These are phyloP conservation scores for Tapera naevia DNA, from an alignment of 2,797 vertebrate species.

Conservation along the genomic window DNA sequence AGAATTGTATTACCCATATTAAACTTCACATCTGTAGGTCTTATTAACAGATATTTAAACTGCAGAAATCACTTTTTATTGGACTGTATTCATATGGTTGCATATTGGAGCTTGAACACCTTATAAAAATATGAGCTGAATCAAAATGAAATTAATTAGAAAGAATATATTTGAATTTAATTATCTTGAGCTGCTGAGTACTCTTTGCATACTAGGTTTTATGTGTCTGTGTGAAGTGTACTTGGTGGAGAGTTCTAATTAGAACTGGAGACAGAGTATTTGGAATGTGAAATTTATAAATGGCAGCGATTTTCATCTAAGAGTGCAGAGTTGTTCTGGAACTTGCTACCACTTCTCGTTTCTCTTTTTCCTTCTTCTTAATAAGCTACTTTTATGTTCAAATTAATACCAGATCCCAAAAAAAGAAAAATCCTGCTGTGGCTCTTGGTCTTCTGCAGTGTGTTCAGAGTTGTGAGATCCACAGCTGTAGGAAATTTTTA, in stretches of 20 bases:
- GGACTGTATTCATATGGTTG: background rate
- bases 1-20: background rate
- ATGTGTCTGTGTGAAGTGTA: conserved; percentile 10
- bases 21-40: background rate
- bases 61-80: conserved; percentile 5
- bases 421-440: conserved; percentile 1
- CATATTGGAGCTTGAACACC: background rate
- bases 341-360: background rate
- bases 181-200: conserved; percentile 24
- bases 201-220: background rate
- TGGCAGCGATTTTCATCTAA: background rate
- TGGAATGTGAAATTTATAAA: conserved; percentile 28
- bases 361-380: background rate
- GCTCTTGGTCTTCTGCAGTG: background rate
- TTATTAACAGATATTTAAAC: background rate
- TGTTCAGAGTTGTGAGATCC: conserved; percentile 33
- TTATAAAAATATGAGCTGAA: conserved; percentile 22
- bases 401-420: conserved; percentile 37
- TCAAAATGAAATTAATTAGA: conserved; percentile 47
- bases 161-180: conserved; percentile 50
- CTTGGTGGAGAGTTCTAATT: conserved; percentile 53
- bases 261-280: background rate
- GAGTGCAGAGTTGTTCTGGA: background rate
- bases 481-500: conserved; percentile 24
- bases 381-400: conserved; percentile 39